These are phyloP conservation scores for Drosophila emarginata DNA, from an alignment of 2,888 invertebrate genomes.

Conservation along the genomic window DNA sequence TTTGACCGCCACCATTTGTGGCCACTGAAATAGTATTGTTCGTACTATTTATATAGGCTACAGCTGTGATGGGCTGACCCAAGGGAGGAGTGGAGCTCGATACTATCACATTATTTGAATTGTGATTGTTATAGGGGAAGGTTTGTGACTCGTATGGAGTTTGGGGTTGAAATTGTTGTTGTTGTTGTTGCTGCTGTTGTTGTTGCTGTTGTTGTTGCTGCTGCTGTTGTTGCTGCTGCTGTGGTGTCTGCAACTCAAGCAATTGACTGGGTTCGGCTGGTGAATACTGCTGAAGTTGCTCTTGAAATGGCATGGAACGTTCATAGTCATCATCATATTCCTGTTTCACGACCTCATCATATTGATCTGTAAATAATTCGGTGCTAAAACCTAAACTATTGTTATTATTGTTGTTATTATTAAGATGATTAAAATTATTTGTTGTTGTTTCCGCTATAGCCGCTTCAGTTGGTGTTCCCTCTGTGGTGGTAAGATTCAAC, in stretches of 20 bases:
- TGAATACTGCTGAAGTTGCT: slow-evolving; percentile 65
- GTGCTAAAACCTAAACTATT: slow-evolving; percentile 65
- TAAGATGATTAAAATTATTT: slow-evolving; percentile 15
- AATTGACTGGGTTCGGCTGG: slow-evolving; percentile 62
- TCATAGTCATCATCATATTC: slow-evolving; percentile 74
- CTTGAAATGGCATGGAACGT: slow-evolving; percentile 61
- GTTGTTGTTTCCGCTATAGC: slow-evolving; percentile 26
- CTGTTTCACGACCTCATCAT: slow-evolving; percentile 67
- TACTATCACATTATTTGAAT: slow-evolving; percentile 27
- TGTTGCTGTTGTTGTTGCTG: slow-evolving; percentile 61
- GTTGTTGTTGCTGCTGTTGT: slow-evolving; percentile 25
- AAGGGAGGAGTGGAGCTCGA: slow-evolving; percentile 24
- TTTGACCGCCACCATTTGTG: slow-evolving; percentile 54
- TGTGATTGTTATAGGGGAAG: slow-evolving; percentile 25
- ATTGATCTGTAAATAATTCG: slow-evolving; percentile 75
- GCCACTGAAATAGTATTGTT: slow-evolving; percentile 67
- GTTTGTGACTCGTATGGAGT: slow-evolving; percentile 36
- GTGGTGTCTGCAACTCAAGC: slow-evolving; percentile 73
- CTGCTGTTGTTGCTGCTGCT: slow-evolving; percentile 63
- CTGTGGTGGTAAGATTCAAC: neutral
- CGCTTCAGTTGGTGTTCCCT: slow-evolving; percentile 10
- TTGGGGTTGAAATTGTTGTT: slow-evolving; percentile 40
- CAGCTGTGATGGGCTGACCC: slow-evolving; percentile 68
- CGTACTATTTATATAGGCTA: slow-evolving; percentile 68
- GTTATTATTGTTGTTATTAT: slow-evolving; percentile 43